Conservation (phyloP, 2,888 invertebrate genomes). For the Archaeoteleia sp. region DNA sequence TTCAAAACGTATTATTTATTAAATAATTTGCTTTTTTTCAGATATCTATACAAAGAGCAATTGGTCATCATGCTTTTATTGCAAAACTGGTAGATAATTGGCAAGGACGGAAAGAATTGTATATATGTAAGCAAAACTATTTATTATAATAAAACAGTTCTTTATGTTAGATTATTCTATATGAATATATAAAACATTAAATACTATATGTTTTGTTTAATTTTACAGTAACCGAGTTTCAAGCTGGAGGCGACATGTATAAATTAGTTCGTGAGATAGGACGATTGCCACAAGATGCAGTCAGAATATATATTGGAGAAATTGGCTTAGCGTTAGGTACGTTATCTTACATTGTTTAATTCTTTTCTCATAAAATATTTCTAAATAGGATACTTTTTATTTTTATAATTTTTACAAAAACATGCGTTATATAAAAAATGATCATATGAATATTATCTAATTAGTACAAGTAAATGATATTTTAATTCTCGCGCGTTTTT, state of each 20-base stretch:
- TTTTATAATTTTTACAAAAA: too few relatives aligned
- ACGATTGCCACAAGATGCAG: slow-evolving; percentile 85
- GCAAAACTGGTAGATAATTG: slow-evolving; percentile 87
- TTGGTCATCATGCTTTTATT: slow-evolving; percentile 92
- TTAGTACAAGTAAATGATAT: neutral
- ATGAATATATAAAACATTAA: neutral
- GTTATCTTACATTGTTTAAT: neutral
- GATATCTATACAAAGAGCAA: slow-evolving; percentile 87
- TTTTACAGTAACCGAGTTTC: slow-evolving; percentile 86
- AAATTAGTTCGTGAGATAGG: slow-evolving; percentile 84
- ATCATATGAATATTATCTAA: slow-evolving; percentile 14
- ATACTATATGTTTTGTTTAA: neutral
- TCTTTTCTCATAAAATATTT: slow-evolving; percentile 2
- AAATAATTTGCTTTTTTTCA: slow-evolving; percentile 67
- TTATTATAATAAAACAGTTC: slow-evolving; percentile 11
- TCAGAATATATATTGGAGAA: slow-evolving; percentile 90
- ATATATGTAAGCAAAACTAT: slow-evolving; percentile 82
- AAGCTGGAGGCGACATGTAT: slow-evolving; percentile 89
- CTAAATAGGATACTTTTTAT: too few relatives aligned
- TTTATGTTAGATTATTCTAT: neutral
- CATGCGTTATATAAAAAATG: too few relatives aligned
- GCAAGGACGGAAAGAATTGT: slow-evolving; percentile 90
- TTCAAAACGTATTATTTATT: too few relatives aligned
- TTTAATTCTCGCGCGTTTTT: too few relatives aligned
- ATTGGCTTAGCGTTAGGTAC: slow-evolving; percentile 91